A percentile compares a stretch with the other conserved stretches of the same genome.
These are phyloP conservation scores for Tipula lateralis DNA, from an alignment of 2,888 invertebrate genomes.

Conservation along the genomic window DNA sequence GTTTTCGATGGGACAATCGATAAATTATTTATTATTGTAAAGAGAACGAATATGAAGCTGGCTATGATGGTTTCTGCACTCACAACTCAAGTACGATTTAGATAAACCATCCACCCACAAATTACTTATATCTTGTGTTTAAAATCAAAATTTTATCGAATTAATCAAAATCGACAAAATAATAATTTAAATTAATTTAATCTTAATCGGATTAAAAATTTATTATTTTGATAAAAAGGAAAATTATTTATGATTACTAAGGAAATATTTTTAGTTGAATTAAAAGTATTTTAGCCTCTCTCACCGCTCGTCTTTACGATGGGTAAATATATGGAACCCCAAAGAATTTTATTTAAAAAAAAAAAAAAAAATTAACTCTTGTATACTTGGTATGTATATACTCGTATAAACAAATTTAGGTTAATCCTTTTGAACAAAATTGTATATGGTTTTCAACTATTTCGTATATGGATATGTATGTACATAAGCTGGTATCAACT, in stretches of 20 bases:
- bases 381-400: neutral
- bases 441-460: neutral
- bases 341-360: neutral
- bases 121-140: too few species aligned
- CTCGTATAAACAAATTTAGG: neutral
- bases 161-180: neutral
- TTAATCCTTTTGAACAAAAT: constrained; percentile 19
- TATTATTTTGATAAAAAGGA: neutral
- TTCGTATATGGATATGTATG: neutral
- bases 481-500: neutral
- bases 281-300: neutral
- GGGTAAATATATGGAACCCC: neutral
- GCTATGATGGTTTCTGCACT: neutral
- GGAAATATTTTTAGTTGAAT: neutral
- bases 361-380: too few species aligned
- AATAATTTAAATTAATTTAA: neutral
- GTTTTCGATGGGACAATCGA: neutral
- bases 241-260: neutral
- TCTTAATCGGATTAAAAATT: neutral
- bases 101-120: neutral
- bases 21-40: constrained; percentile 3
- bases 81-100: neutral
- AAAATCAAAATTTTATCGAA: neutral
- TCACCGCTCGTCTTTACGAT: neutral
- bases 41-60: neutral